A percentile compares a stretch with the other conserved stretches of the same genome.
phyloP scores from a whole-genome alignment of 2,888 invertebrate species.

The Cataglyphis livida region DNA sequence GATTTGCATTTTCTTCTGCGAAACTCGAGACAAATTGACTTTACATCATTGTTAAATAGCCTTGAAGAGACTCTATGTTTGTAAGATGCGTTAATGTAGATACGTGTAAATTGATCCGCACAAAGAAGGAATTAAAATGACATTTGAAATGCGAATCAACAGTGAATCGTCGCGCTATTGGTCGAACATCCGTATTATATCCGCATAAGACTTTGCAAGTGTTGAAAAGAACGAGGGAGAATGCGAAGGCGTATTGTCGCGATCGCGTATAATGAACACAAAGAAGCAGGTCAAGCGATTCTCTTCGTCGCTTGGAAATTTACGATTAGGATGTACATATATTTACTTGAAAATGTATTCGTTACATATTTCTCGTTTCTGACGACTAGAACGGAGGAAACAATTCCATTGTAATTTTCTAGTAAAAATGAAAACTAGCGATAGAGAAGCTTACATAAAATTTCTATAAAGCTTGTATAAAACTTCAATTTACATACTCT shows the following conservation, averaged over 20 bases:
- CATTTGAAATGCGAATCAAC: constrained; percentile 10
- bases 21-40: not conserved
- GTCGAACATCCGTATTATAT: not conserved
- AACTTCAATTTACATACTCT: not conserved
- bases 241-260: constrained; percentile 13
- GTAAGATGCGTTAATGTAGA: not conserved
- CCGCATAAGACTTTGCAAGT: not conserved
- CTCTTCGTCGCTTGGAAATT: constrained; percentile 24
- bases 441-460: not conserved
- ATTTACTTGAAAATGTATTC: not conserved
- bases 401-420: not conserved
- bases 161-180: not conserved
- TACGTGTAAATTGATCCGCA: not conserved
- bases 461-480: not conserved
- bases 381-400: not conserved
- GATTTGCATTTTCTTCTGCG: not conserved
- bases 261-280: constrained; percentile 21
- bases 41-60: not conserved
- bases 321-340: constrained; percentile 29
- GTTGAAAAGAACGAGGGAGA: constrained; percentile 13
- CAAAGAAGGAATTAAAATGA: not conserved
- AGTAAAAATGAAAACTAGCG: not conserved
- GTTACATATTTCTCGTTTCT: not conserved
- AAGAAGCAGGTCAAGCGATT: constrained; percentile 2
- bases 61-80: not conserved